Evolutionary conservation across 2,888 invertebrate species (phyloP).

Genomic region (Invenusta paracnida): DNA sequence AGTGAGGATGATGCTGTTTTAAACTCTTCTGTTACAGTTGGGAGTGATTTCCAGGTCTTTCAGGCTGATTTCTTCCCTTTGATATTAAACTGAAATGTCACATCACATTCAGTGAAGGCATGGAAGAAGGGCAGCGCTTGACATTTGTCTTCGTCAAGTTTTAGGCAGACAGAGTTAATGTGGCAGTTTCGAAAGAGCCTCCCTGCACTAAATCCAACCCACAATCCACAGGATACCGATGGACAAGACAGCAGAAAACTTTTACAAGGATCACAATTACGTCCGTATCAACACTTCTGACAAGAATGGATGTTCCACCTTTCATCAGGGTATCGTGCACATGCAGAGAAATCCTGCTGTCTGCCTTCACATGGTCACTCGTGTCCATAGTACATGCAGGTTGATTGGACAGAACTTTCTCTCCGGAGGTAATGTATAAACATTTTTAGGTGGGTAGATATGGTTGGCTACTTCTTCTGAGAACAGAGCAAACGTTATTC

Average conservation of each 20-base stretch:
- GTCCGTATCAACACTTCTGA: not conserved
- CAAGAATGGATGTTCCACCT: not conserved
- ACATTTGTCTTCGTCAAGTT: not conserved
- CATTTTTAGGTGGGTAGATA: not conserved
- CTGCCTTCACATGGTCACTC: not conserved
- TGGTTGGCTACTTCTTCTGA: not conserved
- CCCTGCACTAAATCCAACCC: not conserved
- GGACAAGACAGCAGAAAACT: not conserved
- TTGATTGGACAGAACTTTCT: not conserved
- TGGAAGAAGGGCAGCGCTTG: not conserved
- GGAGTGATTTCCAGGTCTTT: not conserved
- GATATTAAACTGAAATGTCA: not conserved
- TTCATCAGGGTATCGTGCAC: not conserved
- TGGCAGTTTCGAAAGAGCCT: not conserved
- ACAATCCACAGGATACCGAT: not conserved
- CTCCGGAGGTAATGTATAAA: not conserved
- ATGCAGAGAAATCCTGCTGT: not conserved
- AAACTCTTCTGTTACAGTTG: not conserved
- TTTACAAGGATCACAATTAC: not conserved
- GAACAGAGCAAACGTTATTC: not conserved
- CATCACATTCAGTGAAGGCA: not conserved
- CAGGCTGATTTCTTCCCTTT: not conserved
- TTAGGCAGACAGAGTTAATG: not conserved
- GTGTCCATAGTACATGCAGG: not conserved
- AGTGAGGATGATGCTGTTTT: not conserved